Percentiles rank a stretch among this genome's conserved stretches.
Evolutionary conservation across 2,888 invertebrate species (phyloP).

Genomic region (Asteroscopus sphinx): DNA sequence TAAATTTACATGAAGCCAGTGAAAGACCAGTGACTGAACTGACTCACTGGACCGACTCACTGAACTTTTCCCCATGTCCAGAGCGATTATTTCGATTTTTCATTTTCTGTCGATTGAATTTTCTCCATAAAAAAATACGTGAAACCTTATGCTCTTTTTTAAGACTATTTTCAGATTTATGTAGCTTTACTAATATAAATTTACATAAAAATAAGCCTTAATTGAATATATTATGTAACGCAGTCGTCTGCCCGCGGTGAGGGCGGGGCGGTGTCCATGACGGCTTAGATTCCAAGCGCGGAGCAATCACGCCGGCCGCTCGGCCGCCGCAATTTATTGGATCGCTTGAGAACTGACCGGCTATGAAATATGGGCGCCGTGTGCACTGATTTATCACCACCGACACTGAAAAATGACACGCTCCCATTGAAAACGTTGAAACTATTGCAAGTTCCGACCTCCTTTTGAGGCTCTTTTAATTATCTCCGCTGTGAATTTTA

Average conservation of each 20-base stretch:
- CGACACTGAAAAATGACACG: constrained; percentile 62
- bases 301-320: constrained; percentile 43
- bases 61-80: no score
- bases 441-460: constrained; percentile 40
- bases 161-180: no score
- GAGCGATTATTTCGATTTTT: no score
- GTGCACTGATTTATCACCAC: constrained; percentile 69
- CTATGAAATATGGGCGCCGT: constrained; percentile 66
- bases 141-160: no score
- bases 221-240: constrained; percentile 6
- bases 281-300: constrained; percentile 40
- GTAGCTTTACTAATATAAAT: not conserved
- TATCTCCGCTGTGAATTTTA: constrained; percentile 48
- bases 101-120: no score
- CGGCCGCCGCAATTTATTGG: constrained; percentile 65
- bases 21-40: no score
- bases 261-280: constrained; percentile 36
- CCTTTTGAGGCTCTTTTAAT: constrained; percentile 50
- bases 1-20: no score
- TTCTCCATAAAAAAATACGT: no score
- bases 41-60: no score
- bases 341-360: constrained; percentile 65
- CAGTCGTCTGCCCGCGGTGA: not conserved
- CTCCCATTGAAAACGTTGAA: constrained; percentile 43
- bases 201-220: not conserved